Base-by-base conservation (phyloP, 1,140 invertebrate species). In the Phenacoccus solenopsis region DNA sequence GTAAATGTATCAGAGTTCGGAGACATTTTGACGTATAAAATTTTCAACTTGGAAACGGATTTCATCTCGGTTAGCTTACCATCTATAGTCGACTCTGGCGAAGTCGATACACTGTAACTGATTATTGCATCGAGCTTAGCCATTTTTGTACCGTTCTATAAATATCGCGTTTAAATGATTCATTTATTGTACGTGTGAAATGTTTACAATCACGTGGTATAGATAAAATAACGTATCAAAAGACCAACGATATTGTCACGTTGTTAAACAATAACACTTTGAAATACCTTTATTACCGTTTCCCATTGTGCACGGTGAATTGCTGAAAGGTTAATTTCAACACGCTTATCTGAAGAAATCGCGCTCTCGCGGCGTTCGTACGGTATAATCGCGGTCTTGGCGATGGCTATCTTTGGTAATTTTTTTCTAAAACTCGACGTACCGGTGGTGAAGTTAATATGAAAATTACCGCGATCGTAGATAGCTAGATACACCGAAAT, bases 141-240 rank as follows among this genome's bases (percentile, higher is more conserved):
- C n/a, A n/a, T n/a, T n/a, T n/a, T n/a, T n/a, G n/a, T n/a, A n/a
- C n/a, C 16, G 38, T 49, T n/a, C 20, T 16, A 49, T 49, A 49
- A 49, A 49, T 49, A 16, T 49, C 13, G 16, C 20, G 16, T n/a
- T n/a, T n/a, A 49, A 5, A 49, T 49, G 13, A 49, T 49, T 49
- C 38, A n/a, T 9, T 49, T n/a, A n/a, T n/a, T 49, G 38, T 49
- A n/a, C 38, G 20, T 9, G 38, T 49, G 3, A 49, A 49, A 49
- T 49, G 38, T 49, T 49, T 49, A 49, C 38, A 49, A 49, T 49
- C 38, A 16, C 16, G 16, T 49, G 16, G 38, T 49, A 5, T 9
- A 49, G 38, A 49, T 49, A 49, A 49, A n/a, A n/a, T n/a, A n/a
- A 49, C 38, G 38, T 49, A 49, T 49, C 38, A 49, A 49, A 49